phyloP scores from a whole-genome alignment of 2,113 vertebrate genomes.

The Grammomys surdaster region DNA sequence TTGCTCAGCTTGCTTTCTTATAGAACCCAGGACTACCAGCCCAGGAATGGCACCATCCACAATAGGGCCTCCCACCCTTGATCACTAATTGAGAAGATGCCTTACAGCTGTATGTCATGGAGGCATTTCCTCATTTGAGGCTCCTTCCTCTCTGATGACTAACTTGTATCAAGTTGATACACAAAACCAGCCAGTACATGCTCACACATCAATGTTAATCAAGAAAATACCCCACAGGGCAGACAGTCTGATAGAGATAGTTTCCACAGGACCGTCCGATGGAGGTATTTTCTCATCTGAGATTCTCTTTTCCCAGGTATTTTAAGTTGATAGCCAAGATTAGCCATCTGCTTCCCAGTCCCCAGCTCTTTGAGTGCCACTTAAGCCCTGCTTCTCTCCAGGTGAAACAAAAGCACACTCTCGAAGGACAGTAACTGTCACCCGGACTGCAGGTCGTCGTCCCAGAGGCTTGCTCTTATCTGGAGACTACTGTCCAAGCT shows the following conservation, averaged over 20 bases:
- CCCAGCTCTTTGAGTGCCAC: background rate
- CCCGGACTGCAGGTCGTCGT: background rate
- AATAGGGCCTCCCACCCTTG: background rate
- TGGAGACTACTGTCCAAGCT: background rate
- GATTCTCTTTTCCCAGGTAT: background rate
- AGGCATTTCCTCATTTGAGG: background rate
- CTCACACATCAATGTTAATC: background rate
- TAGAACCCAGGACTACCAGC: background rate
- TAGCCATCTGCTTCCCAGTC: background rate
- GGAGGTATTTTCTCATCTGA: background rate
- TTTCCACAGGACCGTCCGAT: background rate
- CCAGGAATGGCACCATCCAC: background rate
- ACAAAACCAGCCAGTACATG: background rate
- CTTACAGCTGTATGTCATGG: background rate
- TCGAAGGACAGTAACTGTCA: background rate
- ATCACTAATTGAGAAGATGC: background rate
- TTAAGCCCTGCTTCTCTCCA: background rate
- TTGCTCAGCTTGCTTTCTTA: background rate
- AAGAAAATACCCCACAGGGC: background rate
- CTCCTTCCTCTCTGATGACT: background rate
- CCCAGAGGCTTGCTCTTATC: background rate
- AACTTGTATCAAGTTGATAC: background rate
- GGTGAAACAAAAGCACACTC: background rate
- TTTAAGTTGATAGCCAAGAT: background rate
- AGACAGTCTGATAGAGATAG: background rate